These are phyloP conservation scores for Lerema accius DNA, from an alignment of 1,140 invertebrate species.

Conservation along the genomic window DNA sequence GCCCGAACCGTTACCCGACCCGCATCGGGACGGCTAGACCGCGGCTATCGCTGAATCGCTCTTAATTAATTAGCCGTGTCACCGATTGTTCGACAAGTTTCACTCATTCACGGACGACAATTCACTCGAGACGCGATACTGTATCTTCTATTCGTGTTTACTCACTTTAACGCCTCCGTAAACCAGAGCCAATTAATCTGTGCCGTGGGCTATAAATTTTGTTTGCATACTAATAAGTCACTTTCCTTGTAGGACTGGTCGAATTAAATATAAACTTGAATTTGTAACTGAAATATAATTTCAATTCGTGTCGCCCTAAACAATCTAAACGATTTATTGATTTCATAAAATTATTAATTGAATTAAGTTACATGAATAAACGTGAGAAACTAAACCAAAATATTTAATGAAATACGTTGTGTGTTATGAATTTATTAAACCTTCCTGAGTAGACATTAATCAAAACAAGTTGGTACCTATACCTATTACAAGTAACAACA, in stretches of 20 bases:
- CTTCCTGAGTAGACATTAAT: no score
- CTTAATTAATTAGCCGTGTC: conserved; percentile 28
- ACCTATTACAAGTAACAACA: no score
- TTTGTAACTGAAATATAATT: conserved; percentile 2
- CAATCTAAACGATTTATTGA: neutral
- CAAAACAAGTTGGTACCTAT: no score
- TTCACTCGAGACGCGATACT: conserved; percentile 8
- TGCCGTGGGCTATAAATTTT: conserved; percentile 9
- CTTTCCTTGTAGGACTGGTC: conserved; percentile 18
- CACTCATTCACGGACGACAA: conserved; percentile 13
- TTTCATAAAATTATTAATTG: neutral
- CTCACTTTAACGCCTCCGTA: conserved; percentile 18
- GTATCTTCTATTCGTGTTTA: conserved; percentile 19
- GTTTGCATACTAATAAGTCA: conserved; percentile 26
- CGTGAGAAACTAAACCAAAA: no score
- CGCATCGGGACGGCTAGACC: conserved; percentile 19
- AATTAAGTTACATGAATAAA: neutral
- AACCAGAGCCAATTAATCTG: conserved; percentile 24
- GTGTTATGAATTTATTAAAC: no score
- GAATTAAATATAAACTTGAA: conserved; percentile 11
- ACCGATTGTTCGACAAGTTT: conserved; percentile 25
- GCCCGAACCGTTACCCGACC: conserved; percentile 43
- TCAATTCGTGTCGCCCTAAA: conserved; percentile 1
- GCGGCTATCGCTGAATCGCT: conserved; percentile 23
- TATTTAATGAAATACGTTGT: no score